These are phyloP conservation scores for Portevinia maculata DNA, from an alignment of 2,888 invertebrate species.

Conservation along the genomic window DNA sequence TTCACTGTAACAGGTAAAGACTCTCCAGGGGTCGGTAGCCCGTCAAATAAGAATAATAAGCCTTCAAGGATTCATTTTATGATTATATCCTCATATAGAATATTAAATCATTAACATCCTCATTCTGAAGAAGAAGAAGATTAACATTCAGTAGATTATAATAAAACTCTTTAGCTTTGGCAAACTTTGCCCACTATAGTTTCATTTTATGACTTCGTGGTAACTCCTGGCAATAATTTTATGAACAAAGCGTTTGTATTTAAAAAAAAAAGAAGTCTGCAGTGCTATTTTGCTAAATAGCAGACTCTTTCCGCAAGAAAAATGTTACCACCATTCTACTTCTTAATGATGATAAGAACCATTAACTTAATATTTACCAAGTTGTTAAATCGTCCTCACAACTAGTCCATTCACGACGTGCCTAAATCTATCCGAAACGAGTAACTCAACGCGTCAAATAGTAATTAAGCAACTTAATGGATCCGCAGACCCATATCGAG, in stretches of 20 bases:
- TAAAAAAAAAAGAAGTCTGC: neutral
- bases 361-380: slow-evolving; percentile 32
- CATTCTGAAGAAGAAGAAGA: too few species aligned
- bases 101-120: too few species aligned
- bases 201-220: slow-evolving; percentile 5
- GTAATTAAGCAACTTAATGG: slow-evolving; percentile 70
- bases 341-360: slow-evolving; percentile 45
- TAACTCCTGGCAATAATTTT: neutral
- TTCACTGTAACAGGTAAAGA: too few species aligned
- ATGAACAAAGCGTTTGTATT: neutral
- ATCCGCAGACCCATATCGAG: slow-evolving; percentile 52
- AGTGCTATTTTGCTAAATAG: slow-evolving; percentile 1
- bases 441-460: slow-evolving; percentile 21
- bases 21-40: too few species aligned
- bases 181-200: neutral
- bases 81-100: too few species aligned
- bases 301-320: slow-evolving; percentile 1
- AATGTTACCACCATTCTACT: slow-evolving; percentile 6
- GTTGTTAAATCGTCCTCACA: neutral
- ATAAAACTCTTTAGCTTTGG: neutral
- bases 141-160: too few species aligned
- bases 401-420: neutral
- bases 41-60: too few species aligned
- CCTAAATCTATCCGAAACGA: slow-evolving; percentile 34
- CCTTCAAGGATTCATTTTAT: too few species aligned